Evolutionary conservation across 2,888 invertebrate species (phyloP).

Genomic region (Choreutis nemorana): DNA sequence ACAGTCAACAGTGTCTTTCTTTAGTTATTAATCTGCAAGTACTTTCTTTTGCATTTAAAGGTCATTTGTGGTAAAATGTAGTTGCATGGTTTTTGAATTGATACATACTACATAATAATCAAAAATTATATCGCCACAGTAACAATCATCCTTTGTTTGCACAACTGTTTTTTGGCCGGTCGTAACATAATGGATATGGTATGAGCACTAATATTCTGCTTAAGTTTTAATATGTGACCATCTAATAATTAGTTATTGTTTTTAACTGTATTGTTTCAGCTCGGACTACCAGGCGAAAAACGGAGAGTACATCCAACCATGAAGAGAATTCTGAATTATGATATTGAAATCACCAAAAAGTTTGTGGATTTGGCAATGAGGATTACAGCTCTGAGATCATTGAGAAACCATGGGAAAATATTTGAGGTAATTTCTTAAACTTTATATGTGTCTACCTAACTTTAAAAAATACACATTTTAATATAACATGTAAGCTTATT

Average conservation of each 20-base stretch:
- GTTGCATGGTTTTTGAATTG: too few species aligned
- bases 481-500: not conserved
- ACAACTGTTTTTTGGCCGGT: too few species aligned
- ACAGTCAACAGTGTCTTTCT: too few species aligned
- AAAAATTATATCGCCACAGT: too few species aligned
- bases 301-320: conserved; percentile 54
- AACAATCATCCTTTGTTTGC: too few species aligned
- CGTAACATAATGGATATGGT: too few species aligned
- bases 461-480: not conserved
- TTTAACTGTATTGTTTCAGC: conserved; percentile 19
- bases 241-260: not conserved
- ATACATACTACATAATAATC: too few species aligned
- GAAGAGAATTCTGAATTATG: conserved; percentile 51
- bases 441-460: not conserved
- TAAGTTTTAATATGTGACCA: too few species aligned
- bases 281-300: conserved; percentile 31
- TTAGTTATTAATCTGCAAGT: too few species aligned
- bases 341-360: conserved; percentile 58
- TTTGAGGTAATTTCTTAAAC: conserved; percentile 49
- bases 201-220: too few species aligned
- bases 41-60: too few species aligned
- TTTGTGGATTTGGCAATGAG: conserved; percentile 55
- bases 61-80: too few species aligned
- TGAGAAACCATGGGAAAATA: conserved; percentile 62
- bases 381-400: conserved; percentile 51